Evolutionary conservation across 2,888 invertebrate genomes (phyloP).

Genomic region (Charanyca ferruginea): DNA sequence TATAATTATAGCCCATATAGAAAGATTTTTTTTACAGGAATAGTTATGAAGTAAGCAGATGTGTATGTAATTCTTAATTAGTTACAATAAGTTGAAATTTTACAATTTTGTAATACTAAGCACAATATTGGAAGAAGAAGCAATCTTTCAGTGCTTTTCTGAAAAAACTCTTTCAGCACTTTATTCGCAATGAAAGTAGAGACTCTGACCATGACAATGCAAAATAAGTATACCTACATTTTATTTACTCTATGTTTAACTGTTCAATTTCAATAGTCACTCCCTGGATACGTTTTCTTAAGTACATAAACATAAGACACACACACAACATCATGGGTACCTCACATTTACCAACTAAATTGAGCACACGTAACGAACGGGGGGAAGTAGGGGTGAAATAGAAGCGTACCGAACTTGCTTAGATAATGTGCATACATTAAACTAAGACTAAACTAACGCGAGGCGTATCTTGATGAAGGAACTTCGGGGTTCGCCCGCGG

Average conservation of each 20-base stretch:
- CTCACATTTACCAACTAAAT: slow-evolving; percentile 81
- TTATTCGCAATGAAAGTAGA: neutral
- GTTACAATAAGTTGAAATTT: too few species aligned
- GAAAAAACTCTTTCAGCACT: neutral
- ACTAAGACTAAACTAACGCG: slow-evolving; percentile 89
- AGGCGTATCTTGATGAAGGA: slow-evolving; percentile 88
- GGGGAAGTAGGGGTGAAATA: slow-evolving; percentile 68
- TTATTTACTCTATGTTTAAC: neutral
- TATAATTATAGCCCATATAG: too few species aligned
- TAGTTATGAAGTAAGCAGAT: too few species aligned
- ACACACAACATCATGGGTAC: slow-evolving; percentile 61
- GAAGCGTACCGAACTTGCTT: slow-evolving; percentile 84
- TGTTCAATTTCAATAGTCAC: slow-evolving; percentile 19
- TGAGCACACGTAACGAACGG: slow-evolving; percentile 79
- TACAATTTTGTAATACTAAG: too few species aligned
- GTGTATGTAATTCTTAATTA: too few species aligned
- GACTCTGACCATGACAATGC: neutral
- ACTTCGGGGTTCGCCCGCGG: slow-evolving; percentile 82
- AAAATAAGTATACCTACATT: too few species aligned
- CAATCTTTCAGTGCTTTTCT: neutral
- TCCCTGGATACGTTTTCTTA: slow-evolving; percentile 2
- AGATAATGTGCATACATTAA: slow-evolving; percentile 91
- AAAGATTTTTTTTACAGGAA: too few species aligned
- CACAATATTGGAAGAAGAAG: too few species aligned
- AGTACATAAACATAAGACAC: slow-evolving; percentile 42